Evolutionary conservation across 2,888 invertebrate species (phyloP).

Genomic region (Pyrrhosoma nymphula): DNA sequence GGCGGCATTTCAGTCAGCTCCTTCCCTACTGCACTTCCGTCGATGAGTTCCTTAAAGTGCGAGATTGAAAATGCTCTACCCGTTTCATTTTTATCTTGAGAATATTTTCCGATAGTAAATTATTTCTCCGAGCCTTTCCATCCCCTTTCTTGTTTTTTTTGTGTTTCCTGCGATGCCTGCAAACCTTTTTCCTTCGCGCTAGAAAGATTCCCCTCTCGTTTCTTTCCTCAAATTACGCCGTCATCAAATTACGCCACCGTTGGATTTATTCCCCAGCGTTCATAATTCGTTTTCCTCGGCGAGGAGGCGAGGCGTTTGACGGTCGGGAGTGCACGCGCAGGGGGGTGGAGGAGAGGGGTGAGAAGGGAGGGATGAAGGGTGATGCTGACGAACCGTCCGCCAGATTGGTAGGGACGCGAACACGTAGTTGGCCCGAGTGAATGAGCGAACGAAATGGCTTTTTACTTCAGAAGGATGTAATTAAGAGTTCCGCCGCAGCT

Average conservation of each 20-base stretch:
- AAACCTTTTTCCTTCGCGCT: too few species aligned
- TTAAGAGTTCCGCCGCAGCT: neutral
- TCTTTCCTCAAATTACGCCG: neutral
- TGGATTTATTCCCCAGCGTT: neutral
- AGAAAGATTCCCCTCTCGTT: neutral
- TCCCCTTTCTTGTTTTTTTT: neutral
- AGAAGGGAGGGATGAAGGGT: too few species aligned
- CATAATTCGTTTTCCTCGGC: neutral
- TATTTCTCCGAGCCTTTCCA: neutral
- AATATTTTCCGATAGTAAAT: too few species aligned
- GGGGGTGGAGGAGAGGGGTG: neutral
- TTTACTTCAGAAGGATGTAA: neutral
- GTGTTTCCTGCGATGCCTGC: neutral
- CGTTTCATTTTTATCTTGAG: neutral
- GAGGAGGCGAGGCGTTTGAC: neutral
- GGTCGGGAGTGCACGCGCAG: neutral
- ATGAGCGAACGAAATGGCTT: conserved; percentile 1
- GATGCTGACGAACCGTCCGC: neutral
- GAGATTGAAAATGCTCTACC: neutral
- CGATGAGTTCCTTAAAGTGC: too few species aligned
- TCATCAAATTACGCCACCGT: neutral
- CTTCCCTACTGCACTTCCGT: too few species aligned
- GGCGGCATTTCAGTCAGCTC: too few species aligned
- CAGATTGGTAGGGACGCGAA: neutral
- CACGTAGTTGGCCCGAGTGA: neutral